Conservation (phyloP, 1,140 invertebrate species). For the Drosophila kikkawai region DNA sequence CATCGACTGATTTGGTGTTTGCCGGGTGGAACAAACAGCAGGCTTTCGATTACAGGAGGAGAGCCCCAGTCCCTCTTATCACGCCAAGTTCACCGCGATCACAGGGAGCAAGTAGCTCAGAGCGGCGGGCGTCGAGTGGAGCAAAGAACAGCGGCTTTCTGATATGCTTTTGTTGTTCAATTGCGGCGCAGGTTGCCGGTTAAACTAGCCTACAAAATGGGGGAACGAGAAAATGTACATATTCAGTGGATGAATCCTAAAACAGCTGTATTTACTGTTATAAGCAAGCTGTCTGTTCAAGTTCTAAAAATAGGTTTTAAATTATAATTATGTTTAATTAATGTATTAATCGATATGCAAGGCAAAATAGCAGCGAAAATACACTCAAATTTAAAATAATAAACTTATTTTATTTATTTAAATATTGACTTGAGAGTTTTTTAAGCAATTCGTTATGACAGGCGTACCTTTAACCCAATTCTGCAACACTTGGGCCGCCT, state of each 20-base stretch:
- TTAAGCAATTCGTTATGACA: too few relatives aligned
- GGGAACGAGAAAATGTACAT: neutral
- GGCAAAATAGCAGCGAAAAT: too few relatives aligned
- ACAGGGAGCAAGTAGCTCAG: slow-evolving; percentile 26
- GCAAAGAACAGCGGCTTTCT: slow-evolving; percentile 31
- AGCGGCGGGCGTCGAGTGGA: neutral
- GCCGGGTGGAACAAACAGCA: slow-evolving; percentile 32
- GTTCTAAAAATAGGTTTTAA: too few relatives aligned
- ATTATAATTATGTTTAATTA: too few relatives aligned
- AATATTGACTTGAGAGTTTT: too few relatives aligned
- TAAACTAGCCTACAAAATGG: slow-evolving; percentile 34
- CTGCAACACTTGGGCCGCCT: neutral
- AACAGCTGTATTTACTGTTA: neutral
- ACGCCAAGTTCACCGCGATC: slow-evolving; percentile 48
- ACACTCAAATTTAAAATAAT: too few relatives aligned
- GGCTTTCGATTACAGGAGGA: slow-evolving; percentile 40
- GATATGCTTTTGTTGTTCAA: slow-evolving; percentile 54
- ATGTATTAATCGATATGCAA: too few relatives aligned
- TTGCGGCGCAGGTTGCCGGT: slow-evolving; percentile 21
- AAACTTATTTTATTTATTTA: too few relatives aligned
- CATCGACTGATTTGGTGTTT: slow-evolving; percentile 56
- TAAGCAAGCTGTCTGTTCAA: too few relatives aligned
- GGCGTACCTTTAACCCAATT: neutral
- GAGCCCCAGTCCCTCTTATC: slow-evolving; percentile 34
- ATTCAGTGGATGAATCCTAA: neutral